Evolutionary conservation across 2,113 vertebrate species (phyloP).

Genomic region (Corythornis madagascariensis): DNA sequence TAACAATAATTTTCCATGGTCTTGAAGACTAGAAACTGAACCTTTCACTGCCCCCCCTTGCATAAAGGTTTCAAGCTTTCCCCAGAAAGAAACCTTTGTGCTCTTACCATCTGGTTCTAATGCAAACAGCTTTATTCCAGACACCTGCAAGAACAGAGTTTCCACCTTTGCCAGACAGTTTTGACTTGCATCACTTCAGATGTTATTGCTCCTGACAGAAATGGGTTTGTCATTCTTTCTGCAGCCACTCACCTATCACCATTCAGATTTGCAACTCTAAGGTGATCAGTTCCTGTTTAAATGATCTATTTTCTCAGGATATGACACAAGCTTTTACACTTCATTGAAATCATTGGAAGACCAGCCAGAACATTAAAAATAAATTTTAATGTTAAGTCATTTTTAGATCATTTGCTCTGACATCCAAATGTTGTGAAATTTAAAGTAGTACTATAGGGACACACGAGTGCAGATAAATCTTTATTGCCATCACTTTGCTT

Average conservation of each 20-base stretch:
- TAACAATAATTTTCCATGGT: background rate
- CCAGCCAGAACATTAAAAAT: constrained; percentile 33
- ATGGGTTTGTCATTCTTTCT: background rate
- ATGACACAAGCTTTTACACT: background rate
- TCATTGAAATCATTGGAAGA: constrained; percentile 24
- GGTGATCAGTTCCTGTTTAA: background rate
- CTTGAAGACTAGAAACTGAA: background rate
- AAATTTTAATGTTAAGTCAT: constrained; percentile 19
- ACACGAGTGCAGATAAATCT: constrained; percentile 61
- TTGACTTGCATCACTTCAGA: background rate
- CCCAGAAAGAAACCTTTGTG: background rate
- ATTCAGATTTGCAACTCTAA: background rate
- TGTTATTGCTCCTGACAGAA: background rate
- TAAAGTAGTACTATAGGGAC: constrained; percentile 52
- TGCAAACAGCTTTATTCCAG: background rate
- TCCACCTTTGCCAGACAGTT: background rate
- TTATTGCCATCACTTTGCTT: constrained; percentile 61
- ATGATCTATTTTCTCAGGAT: background rate
- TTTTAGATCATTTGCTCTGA: constrained; percentile 32
- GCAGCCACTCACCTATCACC: background rate
- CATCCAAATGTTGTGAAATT: constrained; percentile 24
- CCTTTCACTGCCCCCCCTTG: background rate
- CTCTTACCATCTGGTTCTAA: background rate
- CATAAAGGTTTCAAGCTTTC: background rate
- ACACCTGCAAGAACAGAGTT: background rate